Percentiles rank a stretch among this genome's conserved stretches.
These are phyloP conservation scores for Gallinago media DNA, from an alignment of 2,113 vertebrate species.

Conservation along the genomic window DNA sequence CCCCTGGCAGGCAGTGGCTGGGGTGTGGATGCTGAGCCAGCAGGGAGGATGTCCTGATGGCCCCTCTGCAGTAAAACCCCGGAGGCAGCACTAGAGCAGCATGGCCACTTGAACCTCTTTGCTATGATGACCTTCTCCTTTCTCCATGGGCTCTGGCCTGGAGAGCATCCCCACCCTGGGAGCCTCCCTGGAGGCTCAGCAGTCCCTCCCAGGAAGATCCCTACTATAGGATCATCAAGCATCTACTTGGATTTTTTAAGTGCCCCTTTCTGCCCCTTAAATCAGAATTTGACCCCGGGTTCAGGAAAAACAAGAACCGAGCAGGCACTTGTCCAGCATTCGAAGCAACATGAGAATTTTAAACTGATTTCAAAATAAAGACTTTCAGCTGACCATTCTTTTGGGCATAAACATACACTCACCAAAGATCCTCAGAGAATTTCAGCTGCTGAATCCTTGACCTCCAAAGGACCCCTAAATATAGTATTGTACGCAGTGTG, in stretches of 20 bases:
- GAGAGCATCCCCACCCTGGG: not conserved
- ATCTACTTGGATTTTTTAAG: not conserved
- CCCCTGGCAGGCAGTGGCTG: not conserved
- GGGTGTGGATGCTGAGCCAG: not conserved
- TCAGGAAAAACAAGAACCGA: not conserved
- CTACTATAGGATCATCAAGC: not conserved
- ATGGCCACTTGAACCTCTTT: not conserved
- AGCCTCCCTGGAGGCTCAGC: not conserved
- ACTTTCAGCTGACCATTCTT: not conserved
- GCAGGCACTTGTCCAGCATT: not conserved
- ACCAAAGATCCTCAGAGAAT: not conserved
- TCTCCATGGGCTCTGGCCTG: not conserved
- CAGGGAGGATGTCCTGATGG: not conserved
- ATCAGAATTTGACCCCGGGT: not conserved
- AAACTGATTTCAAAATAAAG: not conserved
- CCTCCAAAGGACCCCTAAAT: conserved; percentile 41
- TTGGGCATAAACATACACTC: not conserved
- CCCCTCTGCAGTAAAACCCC: not conserved
- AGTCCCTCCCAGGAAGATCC: not conserved
- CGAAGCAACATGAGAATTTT: not conserved
- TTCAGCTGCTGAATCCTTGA: conserved; percentile 32
- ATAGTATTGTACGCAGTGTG: not conserved
- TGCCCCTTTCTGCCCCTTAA: not conserved
- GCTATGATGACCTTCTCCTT: not conserved
- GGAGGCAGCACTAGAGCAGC: not conserved